phyloP scores from a whole-genome alignment of 2,113 vertebrate species.

The Pseudonaja textilis region DNA sequence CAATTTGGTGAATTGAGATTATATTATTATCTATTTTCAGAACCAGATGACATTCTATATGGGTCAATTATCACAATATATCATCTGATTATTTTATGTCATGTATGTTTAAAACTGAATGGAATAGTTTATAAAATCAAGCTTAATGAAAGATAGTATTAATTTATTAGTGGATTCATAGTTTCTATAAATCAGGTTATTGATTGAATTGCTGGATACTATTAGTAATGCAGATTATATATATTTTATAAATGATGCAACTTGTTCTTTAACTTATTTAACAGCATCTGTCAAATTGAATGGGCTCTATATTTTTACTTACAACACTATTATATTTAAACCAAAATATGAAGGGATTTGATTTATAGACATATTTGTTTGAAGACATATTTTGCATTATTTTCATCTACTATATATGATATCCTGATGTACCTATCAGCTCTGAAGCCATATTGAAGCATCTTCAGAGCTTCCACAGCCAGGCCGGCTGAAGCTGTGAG shows the following conservation, averaged over 20 bases:
- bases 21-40: neutral
- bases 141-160: conserved; percentile 40
- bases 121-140: conserved; percentile 35
- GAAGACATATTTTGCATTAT: neutral
- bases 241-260: conserved; percentile 28
- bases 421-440: rapidly evolving
- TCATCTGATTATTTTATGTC: conserved; percentile 16
- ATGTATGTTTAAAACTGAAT: conserved; percentile 34
- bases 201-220: conserved; percentile 14
- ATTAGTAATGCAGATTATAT: conserved; percentile 35
- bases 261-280: conserved; percentile 34
- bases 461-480: no score
- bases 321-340: conserved; percentile 6
- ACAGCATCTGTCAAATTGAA: conserved; percentile 8
- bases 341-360: neutral
- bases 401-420: neutral
- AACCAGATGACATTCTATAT: neutral
- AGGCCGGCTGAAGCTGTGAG: no score
- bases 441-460: no score
- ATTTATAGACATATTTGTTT: conserved; percentile 26
- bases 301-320: neutral
- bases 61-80: neutral
- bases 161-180: conserved; percentile 41
- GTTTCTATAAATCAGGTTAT: conserved; percentile 48
- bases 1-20: no score